phyloP scores from a whole-genome alignment of 92 coral and sea anemone species.

The Actinernus sp. region DNA sequence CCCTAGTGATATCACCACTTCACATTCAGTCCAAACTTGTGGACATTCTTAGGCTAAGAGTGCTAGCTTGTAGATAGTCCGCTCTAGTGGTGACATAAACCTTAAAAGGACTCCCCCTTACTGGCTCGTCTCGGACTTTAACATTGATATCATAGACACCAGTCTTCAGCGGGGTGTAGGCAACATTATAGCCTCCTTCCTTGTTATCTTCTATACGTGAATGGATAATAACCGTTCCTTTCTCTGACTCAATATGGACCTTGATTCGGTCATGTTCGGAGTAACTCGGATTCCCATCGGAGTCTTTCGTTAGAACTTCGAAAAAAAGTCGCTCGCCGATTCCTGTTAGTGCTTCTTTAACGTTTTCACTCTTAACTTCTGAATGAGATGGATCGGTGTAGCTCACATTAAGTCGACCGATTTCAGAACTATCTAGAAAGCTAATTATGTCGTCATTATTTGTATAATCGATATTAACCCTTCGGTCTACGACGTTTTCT shows the following conservation, averaged over 20 bases:
- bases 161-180: constrained; percentile 80
- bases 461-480: constrained; percentile 63
- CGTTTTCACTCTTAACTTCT: constrained; percentile 22
- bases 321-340: constrained; percentile 76
- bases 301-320: constrained; percentile 71
- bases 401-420: constrained; percentile 68
- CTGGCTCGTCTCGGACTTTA: constrained; percentile 66
- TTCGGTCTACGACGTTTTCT: constrained; percentile 12
- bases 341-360: constrained; percentile 21
- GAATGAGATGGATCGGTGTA: constrained; percentile 65
- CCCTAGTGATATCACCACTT: constrained; percentile 54
- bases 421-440: constrained; percentile 51
- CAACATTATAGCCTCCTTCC: constrained; percentile 72
- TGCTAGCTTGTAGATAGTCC: constrained; percentile 33
- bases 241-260: constrained; percentile 53
- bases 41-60: constrained; percentile 9
- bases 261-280: constrained; percentile 75
- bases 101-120: constrained; percentile 66
- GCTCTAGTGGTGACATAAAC: constrained; percentile 66
- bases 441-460: constrained; percentile 54
- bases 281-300: constrained; percentile 69
- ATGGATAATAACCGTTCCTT: constrained; percentile 39
- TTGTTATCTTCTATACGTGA: constrained; percentile 68
- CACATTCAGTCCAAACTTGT: constrained; percentile 13
- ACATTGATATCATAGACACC: constrained; percentile 71